phyloP scores from a whole-genome alignment of 92 coral and sea anemone species.

The Zoanthus sansibaricus region DNA sequence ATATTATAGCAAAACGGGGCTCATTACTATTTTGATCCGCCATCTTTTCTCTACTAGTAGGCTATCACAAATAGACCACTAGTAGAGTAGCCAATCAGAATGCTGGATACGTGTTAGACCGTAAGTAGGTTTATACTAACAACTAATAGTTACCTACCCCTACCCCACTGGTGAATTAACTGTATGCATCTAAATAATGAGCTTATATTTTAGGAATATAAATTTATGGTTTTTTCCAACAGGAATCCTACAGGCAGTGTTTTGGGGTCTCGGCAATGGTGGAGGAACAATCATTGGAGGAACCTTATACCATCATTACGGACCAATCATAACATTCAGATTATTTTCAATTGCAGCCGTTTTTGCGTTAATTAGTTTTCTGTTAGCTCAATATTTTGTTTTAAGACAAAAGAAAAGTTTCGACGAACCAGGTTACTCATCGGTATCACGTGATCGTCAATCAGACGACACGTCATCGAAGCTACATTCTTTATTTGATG shows the following conservation, averaged over 20 bases:
- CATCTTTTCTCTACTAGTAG: too few species aligned
- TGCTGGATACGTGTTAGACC: too few species aligned
- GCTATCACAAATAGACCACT: too few species aligned
- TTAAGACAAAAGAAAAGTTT: neutral
- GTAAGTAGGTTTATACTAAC: too few species aligned
- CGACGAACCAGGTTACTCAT: neutral
- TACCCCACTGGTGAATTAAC: too few species aligned
- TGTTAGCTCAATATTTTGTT: constrained; percentile 15
- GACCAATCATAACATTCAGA: constrained; percentile 58
- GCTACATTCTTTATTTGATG: neutral
- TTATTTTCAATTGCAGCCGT: constrained; percentile 53
- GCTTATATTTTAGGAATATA: neutral
- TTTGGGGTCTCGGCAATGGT: constrained; percentile 84
- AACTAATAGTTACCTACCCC: too few species aligned
- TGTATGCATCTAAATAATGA: neutral
- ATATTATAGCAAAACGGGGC: too few species aligned
- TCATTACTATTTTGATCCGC: too few species aligned
- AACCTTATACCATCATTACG: constrained; percentile 63
- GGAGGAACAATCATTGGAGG: constrained; percentile 83
- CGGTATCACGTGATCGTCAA: neutral
- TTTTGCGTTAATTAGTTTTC: constrained; percentile 37
- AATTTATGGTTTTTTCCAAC: neutral
- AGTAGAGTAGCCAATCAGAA: too few species aligned
- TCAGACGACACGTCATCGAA: neutral
- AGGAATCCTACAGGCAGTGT: constrained; percentile 76